Evolutionary conservation across 2,797 vertebrate species (phyloP).

Genomic region (Lepilemur septentrionalis): DNA sequence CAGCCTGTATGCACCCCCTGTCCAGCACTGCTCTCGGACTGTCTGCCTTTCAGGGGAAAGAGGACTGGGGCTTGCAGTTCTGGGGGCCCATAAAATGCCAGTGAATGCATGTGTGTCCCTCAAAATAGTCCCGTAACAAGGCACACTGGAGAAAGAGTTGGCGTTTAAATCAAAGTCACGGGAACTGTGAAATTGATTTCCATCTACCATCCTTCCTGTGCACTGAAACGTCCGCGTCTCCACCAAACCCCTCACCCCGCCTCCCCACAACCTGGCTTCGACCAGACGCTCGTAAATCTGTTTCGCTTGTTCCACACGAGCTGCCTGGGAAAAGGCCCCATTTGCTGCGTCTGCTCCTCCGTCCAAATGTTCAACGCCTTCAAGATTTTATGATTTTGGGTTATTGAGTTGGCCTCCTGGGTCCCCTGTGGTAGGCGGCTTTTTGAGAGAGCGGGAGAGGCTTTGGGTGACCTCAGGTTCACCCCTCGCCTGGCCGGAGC

Average conservation of each 20-base stretch:
- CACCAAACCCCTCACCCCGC: background rate
- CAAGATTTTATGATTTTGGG: slow-evolving; percentile 69
- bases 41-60: background rate
- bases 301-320: slow-evolving; percentile 53
- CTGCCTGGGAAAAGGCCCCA: slow-evolving; percentile 72
- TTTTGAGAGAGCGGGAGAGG: slow-evolving; percentile 37
- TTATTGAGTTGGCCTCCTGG: slow-evolving; percentile 73
- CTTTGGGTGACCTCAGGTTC: slow-evolving; percentile 63
- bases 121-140: background rate
- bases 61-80: background rate
- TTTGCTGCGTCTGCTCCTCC: slow-evolving; percentile 46
- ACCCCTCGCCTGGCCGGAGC: slow-evolving; percentile 3
- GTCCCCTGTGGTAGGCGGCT: slow-evolving; percentile 57
- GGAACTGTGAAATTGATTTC: background rate
- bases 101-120: background rate
- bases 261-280: background rate
- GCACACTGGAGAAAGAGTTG: background rate
- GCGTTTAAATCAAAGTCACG: background rate
- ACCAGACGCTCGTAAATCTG: slow-evolving; percentile 73
- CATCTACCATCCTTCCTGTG: slow-evolving; percentile 29
- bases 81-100: background rate
- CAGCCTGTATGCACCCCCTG: background rate
- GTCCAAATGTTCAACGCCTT: slow-evolving; percentile 73
- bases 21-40: background rate
- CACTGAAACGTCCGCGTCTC: background rate